Evolutionary conservation across 2,888 invertebrate genomes (phyloP), one percentile per base, ranked within the genome.

Genomic region (Diloba caeruleocephala): DNA sequence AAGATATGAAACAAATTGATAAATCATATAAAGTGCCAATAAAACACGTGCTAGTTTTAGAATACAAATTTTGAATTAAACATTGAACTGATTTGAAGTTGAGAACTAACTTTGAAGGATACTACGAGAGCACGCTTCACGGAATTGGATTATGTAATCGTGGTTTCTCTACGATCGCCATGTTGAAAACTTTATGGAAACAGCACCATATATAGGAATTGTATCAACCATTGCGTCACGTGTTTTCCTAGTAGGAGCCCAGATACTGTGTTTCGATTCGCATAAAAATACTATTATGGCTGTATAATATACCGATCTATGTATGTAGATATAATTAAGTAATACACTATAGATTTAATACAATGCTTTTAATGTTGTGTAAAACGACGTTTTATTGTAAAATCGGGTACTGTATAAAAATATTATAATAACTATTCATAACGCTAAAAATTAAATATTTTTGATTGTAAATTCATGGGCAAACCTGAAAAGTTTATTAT

Each of bases 401-500:
- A 59, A 62, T 66, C 52, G 64, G 28, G 23, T 49, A 71, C 55
- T 56, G 51, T 66, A 54, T 53, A 63, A 42, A 56, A 42, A 60
- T 51, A n/a, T n/a, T n/a, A n/a, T n/a, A n/a, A n/a, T n/a, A n/a
- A n/a, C n/a, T n/a, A n/a, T n/a, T n/a, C n/a, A 54, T 54, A 49
- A 74, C 60, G 74, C 63, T 68, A 67, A 60, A 62, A 44, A 64
- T 44, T 34, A 10, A 62, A 72, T 72, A 73, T 72, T 71, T 71
- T 72, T 68, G 46, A 72, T 77, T 87, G 81, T 86, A 79, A 84
- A 82, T 74, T 82, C 67, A 80, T 63, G 69, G 71, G 74, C 74
- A 68, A 73, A 74, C 50, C 76, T 82, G 76, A 85, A 72, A 87
- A 77, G 82, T 89, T 89, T 88, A 90, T 92, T 88, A 87, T 91